Evolutionary conservation across 2,888 invertebrate genomes (phyloP), one percentile per base, ranked within the genome.

Genomic region (Octodonta nipae): DNA sequence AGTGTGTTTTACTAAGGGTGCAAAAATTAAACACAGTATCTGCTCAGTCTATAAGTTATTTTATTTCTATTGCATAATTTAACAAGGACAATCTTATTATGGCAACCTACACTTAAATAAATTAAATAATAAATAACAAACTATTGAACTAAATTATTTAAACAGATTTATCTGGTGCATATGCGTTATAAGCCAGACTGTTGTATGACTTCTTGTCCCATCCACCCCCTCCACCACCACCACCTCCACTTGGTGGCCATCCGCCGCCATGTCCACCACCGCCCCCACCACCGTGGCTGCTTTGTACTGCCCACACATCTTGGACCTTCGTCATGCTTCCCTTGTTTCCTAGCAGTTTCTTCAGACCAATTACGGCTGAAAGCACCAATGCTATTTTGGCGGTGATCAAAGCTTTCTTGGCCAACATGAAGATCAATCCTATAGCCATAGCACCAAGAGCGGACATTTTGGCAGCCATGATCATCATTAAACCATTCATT

Each of bases 401-500:
- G 15, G 52, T 78, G 51, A 86, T 84, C 38, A 86, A 63, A 10
- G 86, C 86, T 56, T 86, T 86, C 33, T 85, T 85, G 6, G 86
- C 86, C 40, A 86, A 55, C 15, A 85, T 61, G 66, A 85, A 86
- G 5, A 87, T 68, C 6, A 78, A 78, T 22, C 82, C 84, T 48
- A 86, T 80, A 5, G 79, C 83, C 3, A 85, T 55, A 0, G 86
- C 85, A 13, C 85, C 70, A 68, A 86, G 64, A 2, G 82, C 81
- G 12, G 79, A 78, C 74, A 84, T 75, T 61, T 86, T 86, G 72
- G 83, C 84, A 3, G 78, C 78, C 42, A 78, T 73, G 4, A 83
- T 83, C 81, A 84, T 84, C 78, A 84, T 82, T 82, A 86, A 81
- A 73, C 82, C 83, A 16, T 79, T 74, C 83, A 86, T 83, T 81